These are phyloP conservation scores for Patella depressa DNA, from an alignment of 2,888 invertebrate genomes.

Conservation along the genomic window DNA sequence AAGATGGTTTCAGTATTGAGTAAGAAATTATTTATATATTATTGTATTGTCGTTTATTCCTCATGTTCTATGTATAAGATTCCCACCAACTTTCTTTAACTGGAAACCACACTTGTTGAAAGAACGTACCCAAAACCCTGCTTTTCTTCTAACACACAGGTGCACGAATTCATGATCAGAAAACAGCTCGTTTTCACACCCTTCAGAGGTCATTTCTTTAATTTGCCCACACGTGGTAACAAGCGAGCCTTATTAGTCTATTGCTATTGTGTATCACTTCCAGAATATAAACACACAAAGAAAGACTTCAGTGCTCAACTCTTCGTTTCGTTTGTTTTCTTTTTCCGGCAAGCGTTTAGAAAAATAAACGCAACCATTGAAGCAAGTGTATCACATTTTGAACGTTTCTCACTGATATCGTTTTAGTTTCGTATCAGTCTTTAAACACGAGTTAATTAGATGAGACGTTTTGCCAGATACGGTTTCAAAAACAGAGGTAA, in stretches of 20 bases:
- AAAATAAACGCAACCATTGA: slow-evolving; percentile 28
- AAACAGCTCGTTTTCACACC: slow-evolving; percentile 8
- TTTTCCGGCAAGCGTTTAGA: slow-evolving; percentile 14
- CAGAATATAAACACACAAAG: background rate
- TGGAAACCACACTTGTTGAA: background rate
- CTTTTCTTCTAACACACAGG: background rate
- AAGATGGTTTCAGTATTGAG: too few relatives aligned
- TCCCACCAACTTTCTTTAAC: too few relatives aligned
- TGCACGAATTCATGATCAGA: background rate
- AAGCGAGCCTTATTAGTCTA: background rate
- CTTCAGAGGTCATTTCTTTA: slow-evolving; percentile 6
- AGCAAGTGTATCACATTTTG: slow-evolving; percentile 17
- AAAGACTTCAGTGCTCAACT: background rate
- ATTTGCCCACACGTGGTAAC: background rate
- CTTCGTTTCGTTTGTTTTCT: slow-evolving; percentile 20
- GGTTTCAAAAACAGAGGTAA: background rate
- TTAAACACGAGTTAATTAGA: slow-evolving; percentile 15
- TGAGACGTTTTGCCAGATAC: background rate
- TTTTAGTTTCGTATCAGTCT: slow-evolving; percentile 8
- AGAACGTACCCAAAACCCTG: background rate
- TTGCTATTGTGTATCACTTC: slow-evolving; percentile 5
- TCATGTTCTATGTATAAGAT: too few relatives aligned
- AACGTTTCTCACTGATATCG: slow-evolving; percentile 21
- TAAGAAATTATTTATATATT: too few relatives aligned
- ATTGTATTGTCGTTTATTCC: too few relatives aligned